Percentiles rank a stretch among this genome's conserved stretches.
These are phyloP conservation scores for Okamejei kenojei DNA, from an alignment of 2,797 vertebrate genomes.

Conservation along the genomic window DNA sequence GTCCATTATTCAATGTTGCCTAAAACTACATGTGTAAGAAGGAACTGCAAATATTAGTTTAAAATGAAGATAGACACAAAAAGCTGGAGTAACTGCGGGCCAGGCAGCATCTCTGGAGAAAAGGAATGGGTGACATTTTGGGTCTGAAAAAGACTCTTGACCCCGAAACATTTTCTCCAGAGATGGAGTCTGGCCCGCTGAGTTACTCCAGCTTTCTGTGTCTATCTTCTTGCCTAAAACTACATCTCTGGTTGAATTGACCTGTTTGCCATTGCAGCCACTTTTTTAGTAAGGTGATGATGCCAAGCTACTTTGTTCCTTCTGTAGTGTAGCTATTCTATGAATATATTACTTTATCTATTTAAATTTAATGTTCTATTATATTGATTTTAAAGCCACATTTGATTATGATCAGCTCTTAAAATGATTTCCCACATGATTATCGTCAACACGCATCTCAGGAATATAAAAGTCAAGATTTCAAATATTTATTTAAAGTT, in stretches of 20 bases:
- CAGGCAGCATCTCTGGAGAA: too few species aligned
- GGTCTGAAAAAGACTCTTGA: too few species aligned
- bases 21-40: not conserved
- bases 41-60: too few species aligned
- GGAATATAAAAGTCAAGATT: not conserved
- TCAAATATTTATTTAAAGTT: not conserved
- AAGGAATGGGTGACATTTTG: too few species aligned
- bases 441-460: not conserved
- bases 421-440: not conserved
- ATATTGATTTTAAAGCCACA: not conserved
- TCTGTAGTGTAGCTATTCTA: too few species aligned
- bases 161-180: too few species aligned
- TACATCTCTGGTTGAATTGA: not conserved
- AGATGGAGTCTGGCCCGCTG: too few species aligned
- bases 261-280: not conserved
- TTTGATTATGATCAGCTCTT: not conserved
- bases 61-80: too few species aligned
- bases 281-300: not conserved
- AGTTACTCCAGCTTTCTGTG: too few species aligned
- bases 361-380: not conserved
- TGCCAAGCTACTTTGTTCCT: not conserved
- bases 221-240: too few species aligned
- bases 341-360: too few species aligned
- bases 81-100: too few species aligned
- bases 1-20: not conserved